Evolutionary conservation across 2,888 invertebrate genomes (phyloP).

Genomic region (Balanococcus diminutus): DNA sequence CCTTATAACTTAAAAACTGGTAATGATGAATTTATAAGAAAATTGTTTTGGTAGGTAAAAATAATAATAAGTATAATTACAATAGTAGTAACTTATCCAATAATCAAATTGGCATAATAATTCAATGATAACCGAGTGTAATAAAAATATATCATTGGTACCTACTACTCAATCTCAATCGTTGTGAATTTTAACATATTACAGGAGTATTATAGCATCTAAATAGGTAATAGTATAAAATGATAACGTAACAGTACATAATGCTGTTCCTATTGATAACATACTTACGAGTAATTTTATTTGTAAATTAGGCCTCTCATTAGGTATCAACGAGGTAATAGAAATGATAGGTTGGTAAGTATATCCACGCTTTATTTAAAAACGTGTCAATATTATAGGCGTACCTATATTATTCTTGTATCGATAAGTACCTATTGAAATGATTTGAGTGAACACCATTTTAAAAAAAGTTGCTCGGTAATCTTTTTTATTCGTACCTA

Average conservation of each 20-base stretch:
- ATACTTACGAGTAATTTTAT: not conserved
- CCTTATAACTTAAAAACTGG: conserved; percentile 16
- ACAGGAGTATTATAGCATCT: not conserved
- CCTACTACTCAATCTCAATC: not conserved
- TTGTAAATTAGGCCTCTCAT: not conserved
- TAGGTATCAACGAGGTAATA: not conserved
- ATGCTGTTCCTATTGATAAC: not conserved
- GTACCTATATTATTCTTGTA: not conserved
- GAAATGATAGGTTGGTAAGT: not conserved
- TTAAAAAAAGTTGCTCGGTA: no score
- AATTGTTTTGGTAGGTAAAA: conserved; percentile 1
- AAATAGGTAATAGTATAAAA: not conserved
- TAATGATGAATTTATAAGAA: conserved; percentile 13
- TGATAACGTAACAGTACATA: not conserved
- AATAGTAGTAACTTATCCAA: conserved; percentile 4
- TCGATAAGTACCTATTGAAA: no score
- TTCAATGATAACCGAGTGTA: not conserved
- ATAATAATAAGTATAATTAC: not conserved
- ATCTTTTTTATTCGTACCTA: no score
- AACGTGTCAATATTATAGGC: no score
- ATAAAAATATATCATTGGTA: not conserved
- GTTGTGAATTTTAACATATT: not conserved
- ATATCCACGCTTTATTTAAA: not conserved
- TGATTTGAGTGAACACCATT: no score
- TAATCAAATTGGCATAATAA: conserved; percentile 7